phyloP scores from a whole-genome alignment of 2,113 vertebrate genomes.

The Siniperca chuatsi region DNA sequence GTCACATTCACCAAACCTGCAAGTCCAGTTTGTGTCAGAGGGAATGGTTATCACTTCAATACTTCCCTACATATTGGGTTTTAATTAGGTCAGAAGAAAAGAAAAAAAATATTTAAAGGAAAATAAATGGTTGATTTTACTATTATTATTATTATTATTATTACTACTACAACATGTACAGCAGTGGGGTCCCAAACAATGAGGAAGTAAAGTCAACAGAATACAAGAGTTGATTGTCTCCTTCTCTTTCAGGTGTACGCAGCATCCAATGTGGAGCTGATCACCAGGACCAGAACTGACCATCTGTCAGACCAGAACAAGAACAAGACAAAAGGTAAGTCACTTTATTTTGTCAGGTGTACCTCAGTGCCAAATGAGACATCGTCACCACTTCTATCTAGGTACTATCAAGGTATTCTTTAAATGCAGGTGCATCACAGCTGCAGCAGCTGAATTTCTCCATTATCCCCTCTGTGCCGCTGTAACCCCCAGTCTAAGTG shows the following conservation, averaged over 20 bases:
- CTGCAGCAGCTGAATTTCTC: constrained; percentile 12
- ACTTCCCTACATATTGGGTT: background rate
- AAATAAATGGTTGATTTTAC: background rate
- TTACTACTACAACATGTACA: no score
- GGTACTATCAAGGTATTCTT: background rate
- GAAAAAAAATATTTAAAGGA: background rate
- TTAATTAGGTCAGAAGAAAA: background rate
- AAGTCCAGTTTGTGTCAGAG: background rate
- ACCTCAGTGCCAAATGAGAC: background rate
- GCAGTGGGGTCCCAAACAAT: background rate
- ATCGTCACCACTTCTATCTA: no score
- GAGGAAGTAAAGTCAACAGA: background rate
- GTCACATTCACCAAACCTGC: background rate
- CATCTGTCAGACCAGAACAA: constrained; percentile 98
- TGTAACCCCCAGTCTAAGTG: constrained; percentile 18
- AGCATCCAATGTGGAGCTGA: constrained; percentile 97
- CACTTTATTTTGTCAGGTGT: background rate
- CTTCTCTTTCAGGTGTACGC: constrained; percentile 90
- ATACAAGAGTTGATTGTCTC: background rate
- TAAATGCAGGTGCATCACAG: background rate
- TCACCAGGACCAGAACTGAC: constrained; percentile 96
- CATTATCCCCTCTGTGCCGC: background rate
- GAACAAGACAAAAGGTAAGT: constrained; percentile 93
- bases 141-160: background rate
- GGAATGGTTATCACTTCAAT: background rate